Evolutionary conservation across 2,113 vertebrate genomes (phyloP), one percentile per base, ranked within the genome.

Genomic region (Triplophysa tibetana): DNA sequence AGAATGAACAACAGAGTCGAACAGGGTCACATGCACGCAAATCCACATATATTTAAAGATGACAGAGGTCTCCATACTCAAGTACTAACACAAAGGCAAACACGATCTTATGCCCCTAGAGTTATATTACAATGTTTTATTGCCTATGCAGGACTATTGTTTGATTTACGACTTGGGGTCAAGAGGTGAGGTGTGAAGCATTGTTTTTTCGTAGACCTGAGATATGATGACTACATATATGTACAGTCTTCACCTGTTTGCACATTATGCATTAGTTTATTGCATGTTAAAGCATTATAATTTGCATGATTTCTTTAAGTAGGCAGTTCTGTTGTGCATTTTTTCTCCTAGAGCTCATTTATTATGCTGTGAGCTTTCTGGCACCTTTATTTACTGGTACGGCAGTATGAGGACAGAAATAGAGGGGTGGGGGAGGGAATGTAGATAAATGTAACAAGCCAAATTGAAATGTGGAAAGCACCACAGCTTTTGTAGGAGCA

Each of bases 1-100:
- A 62, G 83, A 87, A 90, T 86, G 84, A 89, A 88, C 84, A 69
- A 70, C 82, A 69, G 82, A 77, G 75, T 85, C 54, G 76, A 80
- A 63, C 77, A 79, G 90, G 90, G 91, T 91, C 92, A 89, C 1
- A 17, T 81, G 2, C 83, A 70, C 80, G 85, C 85, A 84, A 82
- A 83, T 82, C 80, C 83, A 77, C 85, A 87, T 86, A 83, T 86
- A 85, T 90, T 89, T 83, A 83, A 79, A 86, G 86, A 84, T 86
- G 85, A 89, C 88, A 83, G 88, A 89, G 77, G 83, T 78, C 72
- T 75, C 61, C 52, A 72, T 74, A 60, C 48, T 45, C 63, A 10
- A 64, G 70, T 60, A 64, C 61, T 72, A 81, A 65, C 61, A 77
- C 62, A 77, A 77, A 77, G 21, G 33, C 19, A 43, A 45, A 61